phyloP scores from a whole-genome alignment of 2,113 vertebrate species.

The Neoarius graeffei region DNA sequence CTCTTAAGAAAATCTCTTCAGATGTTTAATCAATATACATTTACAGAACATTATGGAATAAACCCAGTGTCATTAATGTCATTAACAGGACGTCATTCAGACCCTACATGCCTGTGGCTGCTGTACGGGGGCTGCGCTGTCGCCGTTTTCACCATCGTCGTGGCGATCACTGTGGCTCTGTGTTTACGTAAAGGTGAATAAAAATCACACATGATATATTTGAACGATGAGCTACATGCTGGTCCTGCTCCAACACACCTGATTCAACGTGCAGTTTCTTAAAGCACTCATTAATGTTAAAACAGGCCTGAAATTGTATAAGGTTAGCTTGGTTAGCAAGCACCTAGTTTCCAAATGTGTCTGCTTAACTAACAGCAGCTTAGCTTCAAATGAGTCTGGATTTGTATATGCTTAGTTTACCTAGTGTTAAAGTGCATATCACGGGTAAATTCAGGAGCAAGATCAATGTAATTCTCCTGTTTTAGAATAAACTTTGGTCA shows the following conservation, averaged over 20 bases:
- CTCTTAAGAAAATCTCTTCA: background rate
- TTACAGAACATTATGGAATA: background rate
- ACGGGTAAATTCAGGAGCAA: too few species aligned
- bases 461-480: too few species aligned
- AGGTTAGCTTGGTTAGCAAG: background rate
- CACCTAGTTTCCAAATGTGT: background rate
- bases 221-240: background rate
- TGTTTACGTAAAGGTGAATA: constrained; percentile 43
- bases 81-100: background rate
- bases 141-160: constrained; percentile 5
- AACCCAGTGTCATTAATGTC: background rate
- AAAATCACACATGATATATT: background rate
- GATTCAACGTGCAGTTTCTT: background rate
- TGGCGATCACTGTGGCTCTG: background rate
- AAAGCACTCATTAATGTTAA: background rate
- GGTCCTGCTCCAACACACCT: background rate
- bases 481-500: too few species aligned
- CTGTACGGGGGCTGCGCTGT: constrained; percentile 25
- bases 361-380: background rate
- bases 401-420: too few species aligned
- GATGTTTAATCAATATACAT: background rate
- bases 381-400: background rate
- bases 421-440: too few species aligned
- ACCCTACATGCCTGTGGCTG: background rate
- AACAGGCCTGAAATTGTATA: background rate